These are phyloP conservation scores for Elgaria multicarinata DNA, from an alignment of 2,113 vertebrate genomes.

Conservation along the genomic window DNA sequence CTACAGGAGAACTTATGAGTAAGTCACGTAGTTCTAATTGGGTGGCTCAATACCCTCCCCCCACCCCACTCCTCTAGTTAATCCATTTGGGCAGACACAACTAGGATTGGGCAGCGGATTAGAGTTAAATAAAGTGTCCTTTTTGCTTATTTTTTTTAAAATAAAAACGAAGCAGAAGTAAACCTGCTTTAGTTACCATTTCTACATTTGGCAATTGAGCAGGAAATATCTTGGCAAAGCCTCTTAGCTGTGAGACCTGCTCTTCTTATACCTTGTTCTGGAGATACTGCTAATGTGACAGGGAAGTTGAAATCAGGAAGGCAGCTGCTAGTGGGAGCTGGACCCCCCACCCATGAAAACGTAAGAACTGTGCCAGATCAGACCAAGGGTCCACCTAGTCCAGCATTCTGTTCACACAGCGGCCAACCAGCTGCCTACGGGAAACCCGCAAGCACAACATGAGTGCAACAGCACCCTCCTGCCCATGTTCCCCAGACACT, in stretches of 20 bases:
- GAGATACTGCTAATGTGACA: background rate
- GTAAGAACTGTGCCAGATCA: background rate
- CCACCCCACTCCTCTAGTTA: rapidly evolving
- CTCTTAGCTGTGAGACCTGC: background rate
- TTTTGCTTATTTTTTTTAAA: background rate
- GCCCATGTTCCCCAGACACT: too few relatives aligned
- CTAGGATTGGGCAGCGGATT: background rate
- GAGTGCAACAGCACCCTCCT: too few relatives aligned
- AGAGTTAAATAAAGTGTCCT: constrained; percentile 38
- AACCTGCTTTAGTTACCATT: constrained; percentile 22
- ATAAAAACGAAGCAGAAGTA: background rate
- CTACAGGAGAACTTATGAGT: rapidly evolving
- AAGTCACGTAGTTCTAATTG: background rate
- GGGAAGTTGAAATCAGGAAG: background rate
- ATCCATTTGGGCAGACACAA: background rate
- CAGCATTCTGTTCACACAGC: too few relatives aligned
- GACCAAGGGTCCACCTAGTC: too few relatives aligned
- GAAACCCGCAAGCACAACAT: too few relatives aligned
- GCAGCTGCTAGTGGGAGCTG: background rate
- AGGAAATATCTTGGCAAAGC: constrained; percentile 39
- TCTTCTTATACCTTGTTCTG: background rate
- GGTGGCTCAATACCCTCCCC: background rate
- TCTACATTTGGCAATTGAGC: background rate
- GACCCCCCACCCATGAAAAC: too few relatives aligned
- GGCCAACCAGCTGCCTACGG: too few relatives aligned